Evolutionary conservation across 2,113 vertebrate genomes (phyloP), one percentile per base, ranked within the genome.

Genomic region (Calidris pugnax): DNA sequence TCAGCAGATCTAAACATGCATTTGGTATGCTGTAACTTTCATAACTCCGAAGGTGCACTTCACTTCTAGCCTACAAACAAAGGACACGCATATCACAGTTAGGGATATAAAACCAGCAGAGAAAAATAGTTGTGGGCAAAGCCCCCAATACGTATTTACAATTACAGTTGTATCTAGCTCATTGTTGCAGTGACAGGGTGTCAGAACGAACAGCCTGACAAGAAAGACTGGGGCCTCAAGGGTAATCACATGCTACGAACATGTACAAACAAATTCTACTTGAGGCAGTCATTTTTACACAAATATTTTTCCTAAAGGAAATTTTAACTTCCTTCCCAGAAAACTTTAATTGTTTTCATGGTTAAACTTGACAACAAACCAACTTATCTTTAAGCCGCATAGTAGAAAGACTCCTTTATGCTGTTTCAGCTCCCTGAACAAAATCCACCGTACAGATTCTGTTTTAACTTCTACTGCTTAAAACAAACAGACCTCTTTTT

Each of bases 171-270:
- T 30, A n/a, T 72, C 72, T 39, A 60, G n/a, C 9, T 56, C 2
- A 1, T 59, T 24, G 9, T 39, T 53, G 41, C 15, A 30, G 39
- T 24, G 45, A 72, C 22, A 33, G 15, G 27, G 27, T 35, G 14
- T 50, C 19, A 26, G 30, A 73, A 45, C 45, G 43, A n/a, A n/a
- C n/a, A n/a, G 47, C 39, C 55, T 28, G 35, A 39, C 33, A 28
- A 21, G 16, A 39, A 67, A 32, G 37, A 43, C 33, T 53, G 6
- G 35, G 17, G 35, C 26, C 51, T 82, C 14, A 37, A 39, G 35
- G 14, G 14, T 43, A n/a, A 37, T 45, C 10, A 23, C 1, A 2
- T 0, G 0, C 21, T 62, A 62, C 10, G 50, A 47, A 56, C 4
- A 3, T 5, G 14, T 48, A n/a, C 15, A 41, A 41, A 71, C 17